Evolutionary conservation across 2,113 vertebrate species (phyloP).

Genomic region (Lepus americanus): DNA sequence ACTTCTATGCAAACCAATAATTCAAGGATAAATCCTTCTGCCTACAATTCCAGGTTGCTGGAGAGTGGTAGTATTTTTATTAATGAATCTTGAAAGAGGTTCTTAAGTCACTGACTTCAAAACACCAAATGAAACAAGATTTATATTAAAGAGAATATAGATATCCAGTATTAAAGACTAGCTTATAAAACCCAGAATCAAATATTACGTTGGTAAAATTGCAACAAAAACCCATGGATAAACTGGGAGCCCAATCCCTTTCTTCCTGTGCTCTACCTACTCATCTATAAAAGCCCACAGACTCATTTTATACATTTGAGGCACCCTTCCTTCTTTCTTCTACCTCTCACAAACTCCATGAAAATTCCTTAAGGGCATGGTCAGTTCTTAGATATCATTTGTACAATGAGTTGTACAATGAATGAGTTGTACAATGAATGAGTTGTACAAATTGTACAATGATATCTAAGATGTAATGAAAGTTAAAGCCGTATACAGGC

Average conservation of each 20-base stretch:
- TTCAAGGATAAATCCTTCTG: slow-evolving; percentile 14
- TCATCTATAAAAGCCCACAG: background rate
- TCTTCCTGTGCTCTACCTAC: background rate
- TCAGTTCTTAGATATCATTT: background rate
- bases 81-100: slow-evolving; percentile 31
- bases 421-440: background rate
- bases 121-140: background rate
- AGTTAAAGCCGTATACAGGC: too few species aligned
- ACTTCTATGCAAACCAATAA: slow-evolving; percentile 39
- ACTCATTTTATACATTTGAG: background rate
- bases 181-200: background rate
- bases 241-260: background rate
- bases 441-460: too few species aligned
- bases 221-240: background rate
- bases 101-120: background rate
- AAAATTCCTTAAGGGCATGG: slow-evolving; percentile 15
- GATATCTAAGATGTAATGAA: too few species aligned
- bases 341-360: background rate
- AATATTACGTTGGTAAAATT: background rate
- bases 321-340: background rate
- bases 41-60: background rate
- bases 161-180: background rate
- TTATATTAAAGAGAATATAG: slow-evolving; percentile 25
- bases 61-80: background rate
- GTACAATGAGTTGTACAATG: background rate